phyloP scores from a whole-genome alignment of 2,797 vertebrate genomes.

The Danio kyathit region DNA sequence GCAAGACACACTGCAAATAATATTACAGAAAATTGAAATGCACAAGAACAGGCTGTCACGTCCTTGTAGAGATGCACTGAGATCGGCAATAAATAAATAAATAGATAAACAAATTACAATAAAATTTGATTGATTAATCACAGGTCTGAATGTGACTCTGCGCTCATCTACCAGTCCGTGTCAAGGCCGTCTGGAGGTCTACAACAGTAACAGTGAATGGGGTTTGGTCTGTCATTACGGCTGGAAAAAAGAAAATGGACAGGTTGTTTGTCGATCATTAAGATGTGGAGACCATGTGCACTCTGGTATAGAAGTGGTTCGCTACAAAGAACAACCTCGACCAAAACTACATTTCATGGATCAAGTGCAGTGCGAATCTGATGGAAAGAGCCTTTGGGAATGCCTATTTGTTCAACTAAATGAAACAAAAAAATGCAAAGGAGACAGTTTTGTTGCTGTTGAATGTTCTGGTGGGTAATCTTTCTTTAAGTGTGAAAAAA shows the following conservation, averaged over 20 bases:
- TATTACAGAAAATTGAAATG: too few species aligned
- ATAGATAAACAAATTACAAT: too few species aligned
- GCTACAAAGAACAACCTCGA: fast-evolving
- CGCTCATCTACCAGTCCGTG: slow-evolving; percentile 48
- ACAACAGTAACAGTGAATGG: fast-evolving
- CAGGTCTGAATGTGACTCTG: slow-evolving; percentile 53
- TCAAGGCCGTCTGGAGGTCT: slow-evolving; percentile 67
- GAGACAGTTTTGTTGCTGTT: slow-evolving; percentile 13
- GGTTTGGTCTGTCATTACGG: slow-evolving; percentile 59
- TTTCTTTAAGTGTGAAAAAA: background rate
- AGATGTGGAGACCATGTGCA: slow-evolving; percentile 33
- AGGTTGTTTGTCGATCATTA: slow-evolving; percentile 68
- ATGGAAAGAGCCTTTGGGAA: background rate
- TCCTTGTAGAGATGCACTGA: too few species aligned
- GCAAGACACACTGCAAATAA: too few species aligned
- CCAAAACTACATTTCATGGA: slow-evolving; percentile 38
- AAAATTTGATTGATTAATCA: background rate
- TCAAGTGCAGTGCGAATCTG: slow-evolving; percentile 46
- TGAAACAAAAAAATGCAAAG: fast-evolving
- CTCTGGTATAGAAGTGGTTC: fast-evolving
- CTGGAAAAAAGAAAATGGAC: background rate
- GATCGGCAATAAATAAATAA: too few species aligned
- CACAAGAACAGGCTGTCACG: too few species aligned
- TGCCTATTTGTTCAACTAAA: slow-evolving; percentile 21
- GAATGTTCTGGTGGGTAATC: slow-evolving; percentile 65